These are phyloP conservation scores for Nemopilema nomurai DNA, from an alignment of 30 jellyfish, hydroid and myxozoan species.

Conservation along the genomic window DNA sequence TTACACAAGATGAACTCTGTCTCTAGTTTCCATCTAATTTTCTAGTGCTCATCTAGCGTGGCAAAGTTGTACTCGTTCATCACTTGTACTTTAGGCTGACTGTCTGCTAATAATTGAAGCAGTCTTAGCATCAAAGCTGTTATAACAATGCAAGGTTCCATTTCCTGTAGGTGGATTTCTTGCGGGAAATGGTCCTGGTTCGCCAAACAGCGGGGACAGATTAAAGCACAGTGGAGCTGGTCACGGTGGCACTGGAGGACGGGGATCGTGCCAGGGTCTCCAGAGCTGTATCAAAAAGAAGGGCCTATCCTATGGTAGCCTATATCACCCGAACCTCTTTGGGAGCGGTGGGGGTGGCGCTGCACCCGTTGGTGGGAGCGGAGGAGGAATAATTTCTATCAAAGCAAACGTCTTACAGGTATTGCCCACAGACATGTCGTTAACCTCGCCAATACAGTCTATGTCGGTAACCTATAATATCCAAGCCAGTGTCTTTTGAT, in stretches of 20 bases:
- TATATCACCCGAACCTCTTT: constrained; percentile 25
- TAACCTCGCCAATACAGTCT: too few species aligned
- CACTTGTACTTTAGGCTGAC: too few species aligned
- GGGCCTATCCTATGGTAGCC: constrained; percentile 65
- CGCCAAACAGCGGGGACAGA: constrained; percentile 56
- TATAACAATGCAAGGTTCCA: background rate
- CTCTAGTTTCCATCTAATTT: too few species aligned
- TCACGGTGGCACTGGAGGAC: constrained; percentile 77
- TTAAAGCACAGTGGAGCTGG: constrained; percentile 65
- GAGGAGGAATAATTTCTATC: constrained; percentile 56
- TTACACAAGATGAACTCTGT: too few species aligned
- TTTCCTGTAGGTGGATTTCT: constrained; percentile 44
- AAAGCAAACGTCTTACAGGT: constrained; percentile 35
- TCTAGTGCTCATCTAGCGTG: too few species aligned
- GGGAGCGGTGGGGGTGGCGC: constrained; percentile 76
- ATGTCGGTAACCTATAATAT: too few species aligned
- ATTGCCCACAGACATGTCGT: background rate
- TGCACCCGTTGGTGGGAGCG: constrained; percentile 53
- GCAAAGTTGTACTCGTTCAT: too few species aligned
- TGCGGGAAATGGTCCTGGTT: constrained; percentile 52
- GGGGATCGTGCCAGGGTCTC: constrained; percentile 66
- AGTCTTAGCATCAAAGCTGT: background rate
- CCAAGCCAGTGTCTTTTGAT: too few species aligned
- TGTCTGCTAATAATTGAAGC: too few species aligned
- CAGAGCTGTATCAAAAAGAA: constrained; percentile 50